A percentile compares a stretch with the other conserved stretches of the same genome.
Conservation (phyloP, 2,888 invertebrate genomes). For the Troides aeacus region DNA sequence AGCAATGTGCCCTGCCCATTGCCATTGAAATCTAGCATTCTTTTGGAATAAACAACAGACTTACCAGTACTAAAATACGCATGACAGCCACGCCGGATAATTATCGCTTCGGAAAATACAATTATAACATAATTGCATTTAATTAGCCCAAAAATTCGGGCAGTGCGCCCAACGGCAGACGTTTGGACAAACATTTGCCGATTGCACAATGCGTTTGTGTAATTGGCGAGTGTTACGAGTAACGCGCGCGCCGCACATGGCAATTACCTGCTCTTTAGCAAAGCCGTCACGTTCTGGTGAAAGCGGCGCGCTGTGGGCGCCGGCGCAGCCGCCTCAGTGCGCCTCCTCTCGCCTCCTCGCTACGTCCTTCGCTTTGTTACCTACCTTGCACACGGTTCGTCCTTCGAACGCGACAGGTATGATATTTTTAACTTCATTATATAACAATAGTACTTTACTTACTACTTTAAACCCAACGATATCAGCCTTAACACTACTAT, state of each 20-base stretch:
- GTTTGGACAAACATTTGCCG: too few species aligned
- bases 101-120: neutral
- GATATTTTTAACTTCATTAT: too few species aligned
- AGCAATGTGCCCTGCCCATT: too few species aligned
- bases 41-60: too few species aligned
- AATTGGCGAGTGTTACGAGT: constrained; percentile 14
- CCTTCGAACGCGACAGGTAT: too few species aligned
- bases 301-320: neutral
- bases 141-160: too few species aligned
- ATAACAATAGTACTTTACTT: too few species aligned
- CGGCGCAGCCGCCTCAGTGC: constrained; percentile 5
- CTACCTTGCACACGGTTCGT: neutral
- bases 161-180: neutral
- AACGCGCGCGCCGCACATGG: constrained; percentile 18
- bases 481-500: too few species aligned
- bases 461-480: too few species aligned
- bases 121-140: neutral
- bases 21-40: too few species aligned
- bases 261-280: constrained; percentile 18
- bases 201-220: constrained; percentile 23
- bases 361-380: constrained; percentile 9
- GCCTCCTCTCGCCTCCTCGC: constrained; percentile 6
- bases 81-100: too few species aligned
- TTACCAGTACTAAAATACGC: too few species aligned
- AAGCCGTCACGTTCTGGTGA: constrained; percentile 27